Evolutionary conservation across 2,797 vertebrate species (phyloP), one percentile per base, ranked within the genome.

Genomic region (Ispidina picta): DNA sequence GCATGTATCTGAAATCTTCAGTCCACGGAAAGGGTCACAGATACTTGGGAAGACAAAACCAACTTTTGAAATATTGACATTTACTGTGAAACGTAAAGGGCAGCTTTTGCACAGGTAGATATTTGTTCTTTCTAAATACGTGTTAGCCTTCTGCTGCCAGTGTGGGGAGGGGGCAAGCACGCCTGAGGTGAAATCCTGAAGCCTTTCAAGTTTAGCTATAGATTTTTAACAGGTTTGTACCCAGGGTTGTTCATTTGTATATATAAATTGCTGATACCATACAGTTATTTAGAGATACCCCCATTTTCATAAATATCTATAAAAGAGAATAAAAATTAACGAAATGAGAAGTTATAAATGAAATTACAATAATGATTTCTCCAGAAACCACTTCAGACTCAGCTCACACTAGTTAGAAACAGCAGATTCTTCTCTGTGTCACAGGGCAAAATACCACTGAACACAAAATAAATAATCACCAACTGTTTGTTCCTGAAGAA

Each of bases 201-300:
- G 65, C 79, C 58, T 89, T 88, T 93, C 86, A 92, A 83, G 86
- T 75, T 63, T 54, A 72, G 39, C 59, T 4, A 0, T 63, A n/a
- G 90, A 85, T 80, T 96, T 94, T 96, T 94, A 94, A 94, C 89
- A 75, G 86, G 62, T 70, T 92, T 89, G 49, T 90, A 92, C 58
- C 78, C 75, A 65, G 63, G 56, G 56, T 83, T 90, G 35, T 80
- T 95, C 56, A 43, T 91, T 90, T 85, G 59, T 77, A 66, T 43
- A 23, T 60, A 60, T 71, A 82, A 91, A 83, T 22, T 70, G 48
- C 62, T 92, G 49, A 54, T 84, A 83, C 31, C 37, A n/a, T 75
- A 43, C 54, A 71, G 44, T 82, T 79, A 62, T 80, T 81, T 90
- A 64, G 64, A 93, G 84, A 46, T 54, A 77, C 35, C 4, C 6